phyloP scores from a whole-genome alignment of 2,797 vertebrate genomes.

The Pteropus rufus region DNA sequence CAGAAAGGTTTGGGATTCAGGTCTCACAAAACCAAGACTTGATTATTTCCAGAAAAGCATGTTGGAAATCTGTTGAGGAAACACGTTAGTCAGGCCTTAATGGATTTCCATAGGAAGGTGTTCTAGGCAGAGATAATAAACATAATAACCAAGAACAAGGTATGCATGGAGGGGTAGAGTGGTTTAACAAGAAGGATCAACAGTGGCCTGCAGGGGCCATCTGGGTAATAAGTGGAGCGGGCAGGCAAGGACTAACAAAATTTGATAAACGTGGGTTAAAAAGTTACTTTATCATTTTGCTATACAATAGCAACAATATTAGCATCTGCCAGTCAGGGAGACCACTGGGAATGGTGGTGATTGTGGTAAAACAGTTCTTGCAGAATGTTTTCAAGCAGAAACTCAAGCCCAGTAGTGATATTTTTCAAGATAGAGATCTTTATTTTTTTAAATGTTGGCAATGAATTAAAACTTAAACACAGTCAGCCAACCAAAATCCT shows the following conservation, averaged over 20 bases:
- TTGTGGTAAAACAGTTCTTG: background rate
- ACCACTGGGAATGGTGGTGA: background rate
- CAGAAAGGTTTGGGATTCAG: background rate
- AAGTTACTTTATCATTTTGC: background rate
- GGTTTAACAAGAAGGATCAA: background rate
- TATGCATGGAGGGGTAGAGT: background rate
- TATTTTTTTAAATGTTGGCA: background rate
- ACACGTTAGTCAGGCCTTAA: background rate
- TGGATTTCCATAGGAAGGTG: background rate
- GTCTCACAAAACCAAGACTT: background rate
- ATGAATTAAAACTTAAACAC: background rate
- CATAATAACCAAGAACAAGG: background rate
- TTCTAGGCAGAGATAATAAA: background rate
- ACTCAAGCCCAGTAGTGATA: background rate
- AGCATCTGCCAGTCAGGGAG: background rate
- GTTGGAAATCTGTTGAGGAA: slow-evolving; percentile 1
- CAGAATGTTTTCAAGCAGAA: background rate
- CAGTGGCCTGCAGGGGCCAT: background rate
- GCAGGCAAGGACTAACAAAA: background rate
- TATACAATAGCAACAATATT: background rate
- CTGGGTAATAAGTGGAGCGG: background rate
- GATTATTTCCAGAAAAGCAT: slow-evolving; percentile 22
- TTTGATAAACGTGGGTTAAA: background rate
- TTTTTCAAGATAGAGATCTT: background rate
- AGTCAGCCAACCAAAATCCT: background rate